phyloP scores from a whole-genome alignment of 2,888 invertebrate species.

The Gymnocheta viridis region DNA sequence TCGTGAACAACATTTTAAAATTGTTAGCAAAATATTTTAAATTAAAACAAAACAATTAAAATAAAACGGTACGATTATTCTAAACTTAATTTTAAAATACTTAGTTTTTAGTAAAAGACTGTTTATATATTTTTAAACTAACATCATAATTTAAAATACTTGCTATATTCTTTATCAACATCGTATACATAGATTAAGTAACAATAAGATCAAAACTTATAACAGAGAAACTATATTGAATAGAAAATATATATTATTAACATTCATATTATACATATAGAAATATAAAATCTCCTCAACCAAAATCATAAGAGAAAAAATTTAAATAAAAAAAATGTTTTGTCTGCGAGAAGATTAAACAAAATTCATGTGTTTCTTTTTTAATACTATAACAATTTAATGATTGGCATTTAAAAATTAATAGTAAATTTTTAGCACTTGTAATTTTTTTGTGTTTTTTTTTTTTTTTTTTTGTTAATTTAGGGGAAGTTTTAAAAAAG shows the following conservation, averaged over 20 bases:
- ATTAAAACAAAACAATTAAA: slow-evolving; percentile 2
- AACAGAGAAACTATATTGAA: slow-evolving; percentile 28
- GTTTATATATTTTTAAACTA: slow-evolving; percentile 67
- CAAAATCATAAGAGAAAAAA: slow-evolving; percentile 67
- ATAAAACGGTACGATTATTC: slow-evolving; percentile 25
- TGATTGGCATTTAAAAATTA: slow-evolving; percentile 51
- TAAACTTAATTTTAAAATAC: slow-evolving; percentile 56
- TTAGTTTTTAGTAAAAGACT: slow-evolving; percentile 66
- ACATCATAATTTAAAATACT: slow-evolving; percentile 53
- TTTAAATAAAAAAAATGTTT: slow-evolving; percentile 72
- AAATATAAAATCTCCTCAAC: slow-evolving; percentile 62
- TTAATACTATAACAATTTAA: slow-evolving; percentile 59
- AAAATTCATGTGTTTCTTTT: slow-evolving; percentile 78
- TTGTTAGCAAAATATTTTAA: slow-evolving; percentile 38
- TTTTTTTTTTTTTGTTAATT: slow-evolving; percentile 14
- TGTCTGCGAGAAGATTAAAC: slow-evolving; percentile 78
- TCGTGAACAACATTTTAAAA: slow-evolving; percentile 6
- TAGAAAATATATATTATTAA: slow-evolving; percentile 48
- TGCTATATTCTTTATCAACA: slow-evolving; percentile 4
- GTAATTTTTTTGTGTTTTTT: slow-evolving; percentile 5
- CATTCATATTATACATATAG: slow-evolving; percentile 47
- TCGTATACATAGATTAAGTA: slow-evolving; percentile 28
- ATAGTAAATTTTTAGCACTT: slow-evolving; percentile 28
- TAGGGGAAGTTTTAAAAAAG: slow-evolving; percentile 4
- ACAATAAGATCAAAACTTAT: slow-evolving; percentile 30